A percentile compares a stretch with the other conserved stretches of the same genome.
Conservation (phyloP, 2,797 vertebrate genomes). For the Choloepus didactylus region DNA sequence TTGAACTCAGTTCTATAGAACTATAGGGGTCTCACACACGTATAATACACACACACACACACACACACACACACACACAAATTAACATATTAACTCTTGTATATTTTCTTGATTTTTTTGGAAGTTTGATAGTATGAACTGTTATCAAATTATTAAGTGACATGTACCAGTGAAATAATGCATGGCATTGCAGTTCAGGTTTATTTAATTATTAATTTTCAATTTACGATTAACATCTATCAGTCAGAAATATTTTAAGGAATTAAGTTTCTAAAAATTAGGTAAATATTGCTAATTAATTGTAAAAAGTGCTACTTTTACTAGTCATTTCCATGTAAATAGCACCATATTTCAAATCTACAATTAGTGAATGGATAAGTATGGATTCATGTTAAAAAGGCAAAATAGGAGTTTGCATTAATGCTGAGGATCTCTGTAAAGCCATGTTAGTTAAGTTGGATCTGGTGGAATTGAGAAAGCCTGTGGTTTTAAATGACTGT, state of each 20-base stretch:
- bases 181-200: neutral
- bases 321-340: neutral
- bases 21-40: neutral
- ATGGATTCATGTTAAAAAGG: neutral
- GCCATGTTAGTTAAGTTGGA: neutral
- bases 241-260: neutral
- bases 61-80: neutral
- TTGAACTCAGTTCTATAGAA: constrained; percentile 12
- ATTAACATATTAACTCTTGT: constrained; percentile 71
- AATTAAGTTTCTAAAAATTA: neutral
- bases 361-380: neutral
- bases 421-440: neutral
- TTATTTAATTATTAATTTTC: constrained; percentile 49
- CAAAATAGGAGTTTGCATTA: neutral
- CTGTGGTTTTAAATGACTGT: neutral
- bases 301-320: neutral
- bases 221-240: neutral
- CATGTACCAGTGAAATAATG: constrained; percentile 61
- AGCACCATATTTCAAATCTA: neutral
- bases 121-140: constrained; percentile 71
- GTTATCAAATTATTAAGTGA: constrained; percentile 74
- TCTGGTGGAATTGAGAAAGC: neutral
- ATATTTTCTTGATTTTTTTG: constrained; percentile 63
- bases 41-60: neutral
- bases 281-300: neutral